phyloP scores from a whole-genome alignment of 2,113 vertebrate genomes.

The Lepus americanus region DNA sequence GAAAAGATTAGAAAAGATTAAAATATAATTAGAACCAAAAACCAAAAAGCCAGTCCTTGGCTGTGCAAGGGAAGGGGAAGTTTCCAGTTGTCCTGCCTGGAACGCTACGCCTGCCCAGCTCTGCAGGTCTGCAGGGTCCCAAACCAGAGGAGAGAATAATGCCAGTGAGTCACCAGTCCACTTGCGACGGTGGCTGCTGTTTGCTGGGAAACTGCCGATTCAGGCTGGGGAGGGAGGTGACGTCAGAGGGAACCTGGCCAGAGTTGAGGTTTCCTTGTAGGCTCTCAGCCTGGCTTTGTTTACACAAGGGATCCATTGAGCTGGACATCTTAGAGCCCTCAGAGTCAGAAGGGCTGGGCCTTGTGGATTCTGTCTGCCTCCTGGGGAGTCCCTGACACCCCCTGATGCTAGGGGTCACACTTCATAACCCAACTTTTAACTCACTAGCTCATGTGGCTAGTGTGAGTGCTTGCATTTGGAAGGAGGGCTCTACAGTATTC shows the following conservation, averaged over 20 bases:
- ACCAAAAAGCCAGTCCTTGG: not conserved
- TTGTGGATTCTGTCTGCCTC: not conserved
- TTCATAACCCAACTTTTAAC: not conserved
- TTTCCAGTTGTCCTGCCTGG: not conserved
- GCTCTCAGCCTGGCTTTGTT: not conserved
- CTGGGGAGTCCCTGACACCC: not conserved
- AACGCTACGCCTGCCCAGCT: not conserved
- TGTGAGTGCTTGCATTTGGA: not conserved
- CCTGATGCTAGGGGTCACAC: not conserved
- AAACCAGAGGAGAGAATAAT: not conserved
- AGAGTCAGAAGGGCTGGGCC: not conserved
- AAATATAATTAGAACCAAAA: slow-evolving; percentile 1
- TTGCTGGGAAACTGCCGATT: slow-evolving; percentile 5
- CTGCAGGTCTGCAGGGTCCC: not conserved
- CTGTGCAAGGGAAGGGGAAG: not conserved
- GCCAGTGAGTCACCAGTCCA: not conserved
- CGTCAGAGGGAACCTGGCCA: not conserved
- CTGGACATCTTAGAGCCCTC: not conserved
- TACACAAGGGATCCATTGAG: not conserved
- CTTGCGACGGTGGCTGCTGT: not conserved
- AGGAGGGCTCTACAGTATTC: not conserved
- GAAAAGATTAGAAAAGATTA: slow-evolving; percentile 45
- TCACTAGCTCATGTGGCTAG: not conserved
- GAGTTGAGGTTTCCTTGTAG: not conserved
- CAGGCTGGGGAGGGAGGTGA: not conserved